Base-by-base conservation (phyloP, 2,113 vertebrate species). In the Coturnix japonica region DNA sequence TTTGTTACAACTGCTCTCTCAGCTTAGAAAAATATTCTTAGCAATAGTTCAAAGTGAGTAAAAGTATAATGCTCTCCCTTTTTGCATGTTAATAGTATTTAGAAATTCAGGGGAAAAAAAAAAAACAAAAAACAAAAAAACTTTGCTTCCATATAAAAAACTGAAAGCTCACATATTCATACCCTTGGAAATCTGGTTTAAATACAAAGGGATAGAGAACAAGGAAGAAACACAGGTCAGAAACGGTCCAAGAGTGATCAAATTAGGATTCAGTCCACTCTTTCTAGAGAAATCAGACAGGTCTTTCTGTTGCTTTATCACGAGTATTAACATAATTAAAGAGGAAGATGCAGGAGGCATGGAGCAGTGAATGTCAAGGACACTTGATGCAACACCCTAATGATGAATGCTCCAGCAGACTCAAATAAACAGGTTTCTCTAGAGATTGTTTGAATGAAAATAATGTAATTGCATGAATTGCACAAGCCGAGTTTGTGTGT, bases 401-500 rank as follows among this genome's bases (percentile, higher is more conserved):
- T 57, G 91, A 89, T 80, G 78, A 94, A 92, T 87, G 75, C 89
- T 88, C 84, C 91, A 84, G 93, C 79, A 86, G 9, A 75, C 37
- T 92, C 80, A 94, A 93, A 82, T 89, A 95, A 97, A 94, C 73
- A 93, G 33, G 66, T 81, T 92, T 77, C 91, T 95, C 89, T 81
- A 76, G 93, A 95, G 89, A 94, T 72, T 81, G 84, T 95, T 93
- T 96, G 92, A 93, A 94, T 93, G 83, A 95, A 95, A 96, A 96
- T 90, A 96, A 96, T 67, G 54, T 95, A 96, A 96, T 96, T 93
- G 80, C 91, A 96, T 92, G 95, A 95, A 94, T 37, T 91, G 82
- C 71, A 60, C 60, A 85, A 96, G 35, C 71, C 69, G 46, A 56
- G 59, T 11, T 74, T 76, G 41, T 19, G 31, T 91, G 56, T 65